Conservation (phyloP, 2,113 vertebrate species). For the Xiphias gladius region DNA sequence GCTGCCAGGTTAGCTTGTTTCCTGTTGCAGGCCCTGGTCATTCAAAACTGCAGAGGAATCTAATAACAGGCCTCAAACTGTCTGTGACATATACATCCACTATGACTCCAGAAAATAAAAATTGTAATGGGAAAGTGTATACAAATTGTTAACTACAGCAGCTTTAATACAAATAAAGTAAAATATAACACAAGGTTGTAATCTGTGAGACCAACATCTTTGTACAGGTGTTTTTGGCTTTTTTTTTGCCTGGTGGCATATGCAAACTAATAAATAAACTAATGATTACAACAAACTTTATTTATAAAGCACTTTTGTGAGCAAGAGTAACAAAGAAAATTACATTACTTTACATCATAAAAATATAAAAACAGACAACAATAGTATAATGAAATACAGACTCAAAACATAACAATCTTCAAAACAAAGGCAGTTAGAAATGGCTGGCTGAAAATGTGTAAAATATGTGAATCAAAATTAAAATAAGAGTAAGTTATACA, state of each 20-base stretch:
- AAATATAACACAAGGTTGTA: not conserved
- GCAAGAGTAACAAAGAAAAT: not conserved
- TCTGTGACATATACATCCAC: constrained; percentile 13
- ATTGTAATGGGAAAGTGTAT: constrained; percentile 16
- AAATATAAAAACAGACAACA: not conserved
- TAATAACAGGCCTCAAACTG: constrained; percentile 1
- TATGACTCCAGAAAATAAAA: constrained; percentile 6
- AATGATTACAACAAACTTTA: too few relatives aligned
- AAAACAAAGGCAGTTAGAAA: too few relatives aligned
- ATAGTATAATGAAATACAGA: not conserved
- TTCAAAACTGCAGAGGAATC: not conserved
- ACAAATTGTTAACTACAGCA: not conserved
- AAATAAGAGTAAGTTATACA: too few relatives aligned
- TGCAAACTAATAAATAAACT: too few relatives aligned
- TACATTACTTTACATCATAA: not conserved
- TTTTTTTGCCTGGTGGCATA: too few relatives aligned
- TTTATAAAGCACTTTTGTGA: too few relatives aligned
- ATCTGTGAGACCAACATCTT: too few relatives aligned
- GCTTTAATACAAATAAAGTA: not conserved
- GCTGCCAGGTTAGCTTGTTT: constrained; percentile 49
- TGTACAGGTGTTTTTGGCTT: not conserved
- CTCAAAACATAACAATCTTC: too few relatives aligned
- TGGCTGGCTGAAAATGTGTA: not conserved
- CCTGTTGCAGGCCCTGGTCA: not conserved
- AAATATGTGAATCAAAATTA: not conserved